Percentiles rank a stretch among this genome's conserved stretches.
Evolutionary conservation across 53 echinoderm and acorn worm species (phyloP).

Genomic region (Glandiceps talaboti): DNA sequence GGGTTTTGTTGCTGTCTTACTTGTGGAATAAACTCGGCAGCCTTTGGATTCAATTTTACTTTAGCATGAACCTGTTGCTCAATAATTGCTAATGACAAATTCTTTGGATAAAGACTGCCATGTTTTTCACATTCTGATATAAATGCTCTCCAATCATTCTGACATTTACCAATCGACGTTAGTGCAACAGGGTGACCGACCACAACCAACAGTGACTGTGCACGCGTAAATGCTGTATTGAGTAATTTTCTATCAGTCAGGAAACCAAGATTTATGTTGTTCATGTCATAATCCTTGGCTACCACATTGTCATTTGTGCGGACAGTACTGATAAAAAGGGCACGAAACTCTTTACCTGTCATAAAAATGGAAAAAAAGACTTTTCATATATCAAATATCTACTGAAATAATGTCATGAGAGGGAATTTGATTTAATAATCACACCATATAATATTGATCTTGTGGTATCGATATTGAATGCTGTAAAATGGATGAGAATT

Average conservation of each 20-base stretch:
- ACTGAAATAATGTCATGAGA: no score
- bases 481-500: no score
- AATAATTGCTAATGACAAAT: slow-evolving; percentile 42
- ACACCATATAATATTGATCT: no score
- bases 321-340: slow-evolving; percentile 87
- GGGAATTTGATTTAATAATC: no score
- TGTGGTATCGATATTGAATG: no score
- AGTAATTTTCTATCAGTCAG: slow-evolving; percentile 80
- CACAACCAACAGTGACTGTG: slow-evolving; percentile 68
- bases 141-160: slow-evolving; percentile 67
- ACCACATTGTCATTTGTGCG: slow-evolving; percentile 50
- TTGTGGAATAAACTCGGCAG: slow-evolving; percentile 9
- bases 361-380: slow-evolving; percentile 3
- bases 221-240: slow-evolving; percentile 79
- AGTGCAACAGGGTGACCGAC: slow-evolving; percentile 84
- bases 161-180: slow-evolving; percentile 70
- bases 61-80: slow-evolving; percentile 19
- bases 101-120: slow-evolving; percentile 60
- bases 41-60: neutral
- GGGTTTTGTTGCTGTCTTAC: slow-evolving; percentile 26
- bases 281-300: slow-evolving; percentile 23
- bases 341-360: slow-evolving; percentile 88
- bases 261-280: slow-evolving; percentile 81
- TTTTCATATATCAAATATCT: no score
- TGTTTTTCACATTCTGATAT: slow-evolving; percentile 65